Evolutionary conservation across 1,140 invertebrate species (phyloP).

Genomic region (Dendrolimus kikuchii): DNA sequence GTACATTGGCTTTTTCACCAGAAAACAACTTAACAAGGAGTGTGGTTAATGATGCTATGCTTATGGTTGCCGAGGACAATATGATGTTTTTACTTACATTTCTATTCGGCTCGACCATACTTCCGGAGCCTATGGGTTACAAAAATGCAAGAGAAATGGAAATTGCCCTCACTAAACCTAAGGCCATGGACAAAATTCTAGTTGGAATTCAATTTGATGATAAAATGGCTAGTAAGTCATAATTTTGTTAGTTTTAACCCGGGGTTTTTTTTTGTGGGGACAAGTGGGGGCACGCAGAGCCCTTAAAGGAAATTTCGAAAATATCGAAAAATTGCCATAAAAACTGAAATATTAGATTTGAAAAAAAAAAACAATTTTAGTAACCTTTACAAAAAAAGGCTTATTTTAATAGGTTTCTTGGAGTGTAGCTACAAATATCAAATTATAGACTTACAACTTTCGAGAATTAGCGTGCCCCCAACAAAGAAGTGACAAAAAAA

Average conservation of each 20-base stretch:
- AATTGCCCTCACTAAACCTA: constrained; percentile 49
- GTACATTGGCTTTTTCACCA: constrained; percentile 60
- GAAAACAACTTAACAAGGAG: constrained; percentile 52
- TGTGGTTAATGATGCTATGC: constrained; percentile 52
- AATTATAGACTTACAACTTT: too few species aligned
- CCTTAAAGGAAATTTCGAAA: too few species aligned
- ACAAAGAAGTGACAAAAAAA: too few species aligned
- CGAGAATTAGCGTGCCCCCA: too few species aligned
- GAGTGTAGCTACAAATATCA: too few species aligned
- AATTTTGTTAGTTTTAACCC: background rate
- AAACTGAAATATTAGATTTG: too few species aligned
- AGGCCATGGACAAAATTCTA: constrained; percentile 60
- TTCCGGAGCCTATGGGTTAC: constrained; percentile 53
- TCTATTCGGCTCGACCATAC: constrained; percentile 47
- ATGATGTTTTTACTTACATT: constrained; percentile 45
- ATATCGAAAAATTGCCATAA: too few species aligned
- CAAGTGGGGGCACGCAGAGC: too few species aligned
- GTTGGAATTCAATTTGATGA: constrained; percentile 73
- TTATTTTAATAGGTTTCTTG: too few species aligned
- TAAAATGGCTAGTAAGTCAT: constrained; percentile 53
- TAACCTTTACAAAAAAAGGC: too few species aligned
- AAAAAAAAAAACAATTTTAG: too few species aligned
- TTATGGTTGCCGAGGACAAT: constrained; percentile 57
- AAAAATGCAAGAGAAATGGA: constrained; percentile 54
- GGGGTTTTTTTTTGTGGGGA: too few species aligned